Evolutionary conservation across 2,888 invertebrate genomes (phyloP).

Genomic region (Diarsia rubi): DNA sequence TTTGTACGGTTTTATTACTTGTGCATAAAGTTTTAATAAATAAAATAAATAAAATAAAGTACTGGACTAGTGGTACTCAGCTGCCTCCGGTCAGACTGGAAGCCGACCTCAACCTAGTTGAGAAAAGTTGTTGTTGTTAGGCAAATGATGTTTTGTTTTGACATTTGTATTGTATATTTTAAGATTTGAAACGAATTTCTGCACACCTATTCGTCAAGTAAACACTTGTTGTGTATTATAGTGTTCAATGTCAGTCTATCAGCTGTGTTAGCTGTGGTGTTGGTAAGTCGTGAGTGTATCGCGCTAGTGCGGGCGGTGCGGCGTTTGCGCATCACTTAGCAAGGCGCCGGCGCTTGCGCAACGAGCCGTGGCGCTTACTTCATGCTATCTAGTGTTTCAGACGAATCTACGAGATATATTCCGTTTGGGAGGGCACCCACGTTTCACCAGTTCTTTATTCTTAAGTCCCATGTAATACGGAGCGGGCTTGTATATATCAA

Average conservation of each 20-base stretch:
- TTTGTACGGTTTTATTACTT: no score
- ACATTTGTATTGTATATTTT: neutral
- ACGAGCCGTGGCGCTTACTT: slow-evolving; percentile 9
- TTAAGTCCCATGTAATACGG: no score
- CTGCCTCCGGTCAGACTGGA: no score
- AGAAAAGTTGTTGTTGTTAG: no score
- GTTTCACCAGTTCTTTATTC: no score
- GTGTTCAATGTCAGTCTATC: slow-evolving; percentile 13
- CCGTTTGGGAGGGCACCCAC: no score
- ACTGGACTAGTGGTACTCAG: no score
- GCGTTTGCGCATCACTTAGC: slow-evolving; percentile 50
- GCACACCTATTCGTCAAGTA: neutral
- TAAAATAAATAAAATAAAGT: no score
- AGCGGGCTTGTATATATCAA: no score
- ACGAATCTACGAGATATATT: neutral
- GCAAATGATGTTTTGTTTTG: no score
- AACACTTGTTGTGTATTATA: neutral
- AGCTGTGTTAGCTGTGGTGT: slow-evolving; percentile 38
- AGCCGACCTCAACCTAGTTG: no score
- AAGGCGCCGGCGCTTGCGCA: slow-evolving; percentile 32
- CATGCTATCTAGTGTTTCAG: slow-evolving; percentile 2
- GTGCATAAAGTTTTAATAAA: no score
- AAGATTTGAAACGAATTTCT: neutral
- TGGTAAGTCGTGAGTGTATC: slow-evolving; percentile 41
- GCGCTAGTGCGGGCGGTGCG: slow-evolving; percentile 11